Conservation (phyloP, 2,888 invertebrate genomes). For the Sceliomorpha sp. region DNA sequence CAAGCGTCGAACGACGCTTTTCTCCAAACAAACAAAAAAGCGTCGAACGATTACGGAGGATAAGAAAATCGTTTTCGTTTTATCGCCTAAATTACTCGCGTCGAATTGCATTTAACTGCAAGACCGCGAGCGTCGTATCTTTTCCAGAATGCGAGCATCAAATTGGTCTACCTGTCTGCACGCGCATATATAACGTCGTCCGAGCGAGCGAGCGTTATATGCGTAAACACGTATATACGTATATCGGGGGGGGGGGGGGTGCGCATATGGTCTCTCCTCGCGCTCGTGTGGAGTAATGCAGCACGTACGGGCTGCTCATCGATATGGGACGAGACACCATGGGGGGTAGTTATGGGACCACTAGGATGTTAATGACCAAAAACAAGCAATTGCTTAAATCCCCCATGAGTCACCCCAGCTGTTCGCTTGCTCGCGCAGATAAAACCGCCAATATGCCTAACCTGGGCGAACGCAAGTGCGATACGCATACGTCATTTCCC, state of each 20-base stretch:
- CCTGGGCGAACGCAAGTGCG: constrained; percentile 56
- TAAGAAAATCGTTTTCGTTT: constrained; percentile 4
- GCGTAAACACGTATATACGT: constrained; percentile 35
- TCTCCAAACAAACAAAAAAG: not conserved
- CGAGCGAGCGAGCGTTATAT: too few relatives aligned
- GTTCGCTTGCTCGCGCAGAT: constrained; percentile 74
- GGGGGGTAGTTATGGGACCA: constrained; percentile 77
- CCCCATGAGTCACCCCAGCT: constrained; percentile 80
- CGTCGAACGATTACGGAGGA: too few relatives aligned
- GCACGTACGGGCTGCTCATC: constrained; percentile 46
- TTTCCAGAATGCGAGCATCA: constrained; percentile 25
- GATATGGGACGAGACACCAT: constrained; percentile 67
- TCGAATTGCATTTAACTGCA: constrained; percentile 28
- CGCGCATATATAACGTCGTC: constrained; percentile 16
- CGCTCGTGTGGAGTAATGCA: constrained; percentile 55
- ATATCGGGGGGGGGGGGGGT: too few relatives aligned
- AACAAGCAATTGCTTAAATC: constrained; percentile 80
- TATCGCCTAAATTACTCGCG: constrained; percentile 5
- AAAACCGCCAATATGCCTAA: constrained; percentile 76
- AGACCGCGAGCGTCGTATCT: constrained; percentile 41
- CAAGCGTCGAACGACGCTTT: not conserved
- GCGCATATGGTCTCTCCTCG: constrained; percentile 38
- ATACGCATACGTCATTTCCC: constrained; percentile 7
- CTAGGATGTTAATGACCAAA: constrained; percentile 80
- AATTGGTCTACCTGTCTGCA: constrained; percentile 47